Evolutionary conservation across 1,140 invertebrate genomes (phyloP).

Genomic region (Rhagoletis pomonella): DNA sequence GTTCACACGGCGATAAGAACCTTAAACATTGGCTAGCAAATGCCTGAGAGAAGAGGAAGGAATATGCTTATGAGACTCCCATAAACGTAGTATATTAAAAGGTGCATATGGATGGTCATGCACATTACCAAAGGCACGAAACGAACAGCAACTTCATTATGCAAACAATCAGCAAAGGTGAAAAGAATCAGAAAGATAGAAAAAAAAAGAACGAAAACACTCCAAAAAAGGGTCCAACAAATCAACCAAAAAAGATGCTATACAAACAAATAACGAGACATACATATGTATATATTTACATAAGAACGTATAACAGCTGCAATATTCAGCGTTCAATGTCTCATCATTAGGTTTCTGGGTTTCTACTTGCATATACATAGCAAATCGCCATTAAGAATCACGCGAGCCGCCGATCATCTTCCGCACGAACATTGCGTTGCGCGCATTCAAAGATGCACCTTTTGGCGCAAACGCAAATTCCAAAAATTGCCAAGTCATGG

Average conservation of each 20-base stretch:
- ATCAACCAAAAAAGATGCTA: conserved; percentile 8
- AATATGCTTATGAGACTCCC: too few species aligned
- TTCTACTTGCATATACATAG: neutral
- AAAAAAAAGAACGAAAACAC: conserved; percentile 1
- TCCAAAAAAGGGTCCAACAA: conserved; percentile 4
- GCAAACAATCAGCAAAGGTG: conserved; percentile 48
- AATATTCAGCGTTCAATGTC: conserved; percentile 1
- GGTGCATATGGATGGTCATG: neutral
- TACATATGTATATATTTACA: too few species aligned
- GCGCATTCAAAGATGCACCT: conserved; percentile 20
- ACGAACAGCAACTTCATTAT: conserved; percentile 44
- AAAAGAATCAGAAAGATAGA: neutral
- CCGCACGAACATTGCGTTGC: conserved; percentile 8
- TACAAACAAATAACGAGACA: conserved; percentile 11
- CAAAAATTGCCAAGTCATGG: conserved; percentile 34
- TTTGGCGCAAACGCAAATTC: neutral
- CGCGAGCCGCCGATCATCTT: conserved; percentile 37
- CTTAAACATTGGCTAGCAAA: neutral
- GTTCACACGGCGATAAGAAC: neutral
- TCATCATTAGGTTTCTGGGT: conserved; percentile 29
- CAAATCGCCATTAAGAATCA: conserved; percentile 41
- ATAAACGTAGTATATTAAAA: neutral
- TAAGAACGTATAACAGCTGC: neutral
- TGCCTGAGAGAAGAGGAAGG: neutral
- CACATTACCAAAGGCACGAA: neutral